Evolutionary conservation across 2,113 vertebrate genomes (phyloP), one percentile per base, ranked within the genome.

Genomic region (Macroglossus sobrinus): DNA sequence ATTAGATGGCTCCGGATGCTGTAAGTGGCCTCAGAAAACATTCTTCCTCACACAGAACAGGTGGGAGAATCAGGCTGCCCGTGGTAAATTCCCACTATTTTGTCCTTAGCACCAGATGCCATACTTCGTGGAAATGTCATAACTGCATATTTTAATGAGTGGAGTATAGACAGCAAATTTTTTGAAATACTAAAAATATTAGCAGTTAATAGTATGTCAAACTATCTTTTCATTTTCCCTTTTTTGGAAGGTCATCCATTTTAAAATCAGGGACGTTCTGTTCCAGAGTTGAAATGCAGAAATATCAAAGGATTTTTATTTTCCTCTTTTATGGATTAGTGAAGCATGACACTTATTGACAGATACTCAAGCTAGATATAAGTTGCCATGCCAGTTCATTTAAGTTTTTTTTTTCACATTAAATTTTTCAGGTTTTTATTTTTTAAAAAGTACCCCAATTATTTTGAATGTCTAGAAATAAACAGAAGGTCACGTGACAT

Each of bases 221-320:
- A 24, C n/a, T 84, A 81, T 86, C 35, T 95, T 89, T 86, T 53
- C 47, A 59, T 45, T 76, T 91, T 76, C 14, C 16, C 45, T 19
- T n/a, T 84, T 94, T 78, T 96, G 68, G 74, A 97, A 97, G n/a
- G 93, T n/a, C 28, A 91, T 79, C 47, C 84, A 79, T 91, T 95
- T 59, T 88, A 91, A 96, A 97, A 68, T 26, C 13, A 95, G 47
- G 22, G 71, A 64, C 43, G 74, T 50, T 78, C 26, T 72, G 84
- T 45, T 87, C 79, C 86, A 68, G 55, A 78, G 33, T 91, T 66
- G 64, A 55, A 97, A 97, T 55, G 43, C 26, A 64, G 38, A 95
- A 75, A 97, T 93, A 47, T 71, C 86, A 90, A 96, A 96, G 61
- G 47, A 47, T 45, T 55, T 93, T 96, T 74, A 76, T 50, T 74